A percentile compares a stretch with the other conserved stretches of the same genome.
phyloP scores from a whole-genome alignment of 2,113 vertebrate species.

The Circaetus gallicus region DNA sequence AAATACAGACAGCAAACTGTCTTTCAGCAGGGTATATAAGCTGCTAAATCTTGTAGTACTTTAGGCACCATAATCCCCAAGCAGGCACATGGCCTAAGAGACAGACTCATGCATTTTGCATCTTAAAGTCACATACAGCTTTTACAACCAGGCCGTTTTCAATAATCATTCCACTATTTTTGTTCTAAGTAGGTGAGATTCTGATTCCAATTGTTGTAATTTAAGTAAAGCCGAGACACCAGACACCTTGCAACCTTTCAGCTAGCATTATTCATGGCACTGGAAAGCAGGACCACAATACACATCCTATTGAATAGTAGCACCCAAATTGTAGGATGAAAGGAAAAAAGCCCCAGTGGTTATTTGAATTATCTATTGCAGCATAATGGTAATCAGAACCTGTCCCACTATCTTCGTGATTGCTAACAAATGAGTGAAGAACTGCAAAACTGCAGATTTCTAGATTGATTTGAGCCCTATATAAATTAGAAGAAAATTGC shows the following conservation, averaged over 20 bases:
- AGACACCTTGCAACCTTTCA: not conserved
- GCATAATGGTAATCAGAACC: not conserved
- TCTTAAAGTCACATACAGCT: not conserved
- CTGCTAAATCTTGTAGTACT: constrained; percentile 38
- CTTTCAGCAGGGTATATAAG: constrained; percentile 3
- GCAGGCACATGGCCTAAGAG: not conserved
- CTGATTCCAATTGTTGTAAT: not conserved
- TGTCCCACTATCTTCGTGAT: not conserved
- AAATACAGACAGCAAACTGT: constrained; percentile 3
- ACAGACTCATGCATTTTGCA: not conserved
- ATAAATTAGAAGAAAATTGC: not conserved
- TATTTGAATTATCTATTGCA: not conserved
- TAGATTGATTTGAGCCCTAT: not conserved
- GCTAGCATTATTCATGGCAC: not conserved
- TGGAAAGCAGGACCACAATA: not conserved
- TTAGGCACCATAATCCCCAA: constrained; percentile 32
- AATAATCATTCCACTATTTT: not conserved
- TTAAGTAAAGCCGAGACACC: not conserved
- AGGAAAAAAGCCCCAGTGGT: not conserved
- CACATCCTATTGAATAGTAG: fast-evolving
- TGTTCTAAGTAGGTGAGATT: not conserved
- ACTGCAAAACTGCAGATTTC: not conserved
- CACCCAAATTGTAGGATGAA: not conserved
- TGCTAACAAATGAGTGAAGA: not conserved
- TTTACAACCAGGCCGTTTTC: not conserved